Conservation (phyloP, 2,113 vertebrate genomes). For the Empidonax traillii region DNA sequence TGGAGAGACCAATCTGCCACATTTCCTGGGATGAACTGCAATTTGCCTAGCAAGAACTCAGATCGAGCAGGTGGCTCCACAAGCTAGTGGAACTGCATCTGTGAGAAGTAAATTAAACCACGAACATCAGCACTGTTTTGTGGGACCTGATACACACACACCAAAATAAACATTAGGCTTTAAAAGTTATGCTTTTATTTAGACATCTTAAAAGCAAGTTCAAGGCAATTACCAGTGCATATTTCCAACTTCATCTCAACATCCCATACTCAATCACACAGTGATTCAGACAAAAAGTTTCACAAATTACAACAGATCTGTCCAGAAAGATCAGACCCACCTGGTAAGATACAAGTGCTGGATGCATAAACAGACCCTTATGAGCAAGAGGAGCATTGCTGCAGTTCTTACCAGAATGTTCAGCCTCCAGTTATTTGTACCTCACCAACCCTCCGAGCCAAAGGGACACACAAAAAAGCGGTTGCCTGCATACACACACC, state of each 20-base stretch:
- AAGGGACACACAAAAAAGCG: background rate
- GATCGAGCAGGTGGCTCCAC: background rate
- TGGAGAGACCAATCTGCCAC: background rate
- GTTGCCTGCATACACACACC: rapidly evolving
- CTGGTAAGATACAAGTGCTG: background rate
- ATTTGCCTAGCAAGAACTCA: background rate
- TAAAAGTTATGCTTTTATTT: background rate
- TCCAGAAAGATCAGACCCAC: background rate
- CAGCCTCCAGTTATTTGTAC: background rate
- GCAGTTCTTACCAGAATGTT: background rate
- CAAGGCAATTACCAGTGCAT: background rate
- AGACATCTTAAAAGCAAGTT: background rate
- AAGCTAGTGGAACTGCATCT: background rate
- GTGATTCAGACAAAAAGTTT: background rate
- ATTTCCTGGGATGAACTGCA: background rate
- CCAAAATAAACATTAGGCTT: background rate
- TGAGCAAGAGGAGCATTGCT: background rate
- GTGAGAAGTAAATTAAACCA: background rate
- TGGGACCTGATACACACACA: background rate
- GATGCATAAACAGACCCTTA: background rate
- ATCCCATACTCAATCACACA: background rate
- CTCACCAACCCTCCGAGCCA: background rate
- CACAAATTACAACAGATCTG: background rate
- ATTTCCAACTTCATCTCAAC: background rate
- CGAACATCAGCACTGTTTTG: background rate